Conservation (phyloP, 2,888 invertebrate species). For the Cactoblastis cactorum region DNA sequence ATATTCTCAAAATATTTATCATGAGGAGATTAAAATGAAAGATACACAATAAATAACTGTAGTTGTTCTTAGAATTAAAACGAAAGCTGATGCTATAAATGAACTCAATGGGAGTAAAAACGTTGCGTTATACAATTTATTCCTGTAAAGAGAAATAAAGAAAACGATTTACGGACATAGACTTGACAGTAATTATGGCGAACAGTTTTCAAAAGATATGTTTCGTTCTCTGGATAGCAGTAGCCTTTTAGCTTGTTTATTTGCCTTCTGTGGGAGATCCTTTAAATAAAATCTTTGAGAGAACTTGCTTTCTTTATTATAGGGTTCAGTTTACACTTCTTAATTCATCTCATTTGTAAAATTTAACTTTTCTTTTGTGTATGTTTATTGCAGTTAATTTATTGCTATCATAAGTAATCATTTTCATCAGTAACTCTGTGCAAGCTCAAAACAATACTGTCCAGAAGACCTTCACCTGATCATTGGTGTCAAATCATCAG, state of each 20-base stretch:
- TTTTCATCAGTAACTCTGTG: neutral
- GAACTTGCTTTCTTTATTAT: neutral
- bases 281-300: neutral
- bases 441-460: neutral
- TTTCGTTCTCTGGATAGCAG: conserved; percentile 3
- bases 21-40: too few relatives aligned
- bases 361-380: too few relatives aligned
- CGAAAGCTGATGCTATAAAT: conserved; percentile 1
- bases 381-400: too few relatives aligned
- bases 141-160: conserved; percentile 7
- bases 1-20: too few relatives aligned
- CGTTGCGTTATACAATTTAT: neutral
- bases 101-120: neutral
- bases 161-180: conserved; percentile 9
- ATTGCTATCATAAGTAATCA: too few relatives aligned
- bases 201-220: conserved; percentile 7
- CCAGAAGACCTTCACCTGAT: conserved; percentile 17
- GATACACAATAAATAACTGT: too few relatives aligned
- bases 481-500: conserved; percentile 10
- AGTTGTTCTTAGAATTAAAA: too few relatives aligned
- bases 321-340: too few relatives aligned
- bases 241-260: conserved; percentile 9
- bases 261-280: neutral
- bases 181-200: conserved; percentile 7
- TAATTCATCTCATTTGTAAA: too few relatives aligned